Evolutionary conservation across 2,797 vertebrate genomes (phyloP), one percentile per base, ranked within the genome.

Genomic region (Macrochelys suwanniensis): DNA sequence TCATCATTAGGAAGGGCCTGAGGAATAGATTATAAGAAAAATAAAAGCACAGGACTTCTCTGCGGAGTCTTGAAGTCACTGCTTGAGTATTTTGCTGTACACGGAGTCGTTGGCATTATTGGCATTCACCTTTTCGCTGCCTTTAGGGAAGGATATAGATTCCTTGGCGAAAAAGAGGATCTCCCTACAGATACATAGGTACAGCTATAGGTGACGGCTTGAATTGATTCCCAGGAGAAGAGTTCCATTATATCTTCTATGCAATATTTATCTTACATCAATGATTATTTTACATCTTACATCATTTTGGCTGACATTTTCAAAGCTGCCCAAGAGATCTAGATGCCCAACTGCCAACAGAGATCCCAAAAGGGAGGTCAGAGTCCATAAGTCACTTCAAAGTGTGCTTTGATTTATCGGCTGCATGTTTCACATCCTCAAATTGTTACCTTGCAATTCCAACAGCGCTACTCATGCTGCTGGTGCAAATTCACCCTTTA

Each of bases 341-440:
- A n/a, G 50, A 84, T 84, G 61, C 13, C 61, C 6, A 42, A 28
- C 33, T 3, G 50, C 33, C 11, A 84, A 12, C 4, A 71, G 50
- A 84, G 50, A 3, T 26, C 65, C 49, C 25, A 10, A n/a, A 87
- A 12, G 5, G 21, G 37, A n/a, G 26, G 8, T n/a, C 31, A 25
- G 11, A 84, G 23, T 4, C 42, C 6, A 45, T 49, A 45, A 59
- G 25, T 49, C 19, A 4, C 28, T 37, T 83, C 54, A 85, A 90
- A 45, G 16, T 11, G 5, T 26, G 4, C 21, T 85, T 68, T 57
- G 59, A 68, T 6, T 28, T 45, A 85, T 51, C 5, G 76, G 21
- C 25, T 71, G 16, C 23, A 42, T 1, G 6, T 42, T 0, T 53
- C 47, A n/a, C 5, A 65, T 1, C n/a, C 23, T 57, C 59, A 68